Percentiles rank a stretch among this genome's conserved stretches.
Evolutionary conservation across 2,888 invertebrate species (phyloP).

Genomic region (Hyles lineata): DNA sequence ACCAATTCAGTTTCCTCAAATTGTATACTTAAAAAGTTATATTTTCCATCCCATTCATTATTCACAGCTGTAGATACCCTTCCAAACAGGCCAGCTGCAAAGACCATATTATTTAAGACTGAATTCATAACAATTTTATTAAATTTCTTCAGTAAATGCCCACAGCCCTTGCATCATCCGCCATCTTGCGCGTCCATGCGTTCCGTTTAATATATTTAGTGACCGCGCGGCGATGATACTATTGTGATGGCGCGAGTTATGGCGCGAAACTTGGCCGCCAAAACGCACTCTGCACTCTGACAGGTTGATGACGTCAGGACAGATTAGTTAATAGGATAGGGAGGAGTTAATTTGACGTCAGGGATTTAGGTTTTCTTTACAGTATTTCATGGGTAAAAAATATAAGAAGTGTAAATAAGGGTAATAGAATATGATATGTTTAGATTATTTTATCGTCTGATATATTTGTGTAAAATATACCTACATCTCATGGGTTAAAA

Average conservation of each 20-base stretch:
- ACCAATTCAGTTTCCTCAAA: too few species aligned
- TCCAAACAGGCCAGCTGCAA: too few species aligned
- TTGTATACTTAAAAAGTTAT: background rate
- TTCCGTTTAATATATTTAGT: constrained; percentile 21
- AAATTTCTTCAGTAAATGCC: background rate
- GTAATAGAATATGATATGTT: too few species aligned
- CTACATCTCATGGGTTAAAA: too few species aligned
- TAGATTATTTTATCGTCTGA: too few species aligned
- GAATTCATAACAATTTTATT: background rate
- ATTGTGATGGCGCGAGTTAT: constrained; percentile 16
- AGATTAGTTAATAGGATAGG: background rate
- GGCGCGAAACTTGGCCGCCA: background rate
- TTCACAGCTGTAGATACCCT: too few species aligned
- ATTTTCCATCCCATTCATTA: too few species aligned
- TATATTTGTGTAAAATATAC: too few species aligned
- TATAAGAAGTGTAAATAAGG: too few species aligned
- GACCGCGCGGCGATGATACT: constrained; percentile 18
- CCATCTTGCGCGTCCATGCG: constrained; percentile 25
- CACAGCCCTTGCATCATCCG: constrained; percentile 20
- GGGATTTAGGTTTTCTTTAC: background rate
- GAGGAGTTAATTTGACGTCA: background rate
- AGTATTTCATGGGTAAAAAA: too few species aligned
- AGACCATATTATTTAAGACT: too few species aligned
- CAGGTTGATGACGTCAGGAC: constrained; percentile 6
- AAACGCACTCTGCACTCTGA: background rate